Evolutionary conservation across 2,888 invertebrate species (phyloP), one percentile per base, ranked within the genome.

Genomic region (Dicranocentrus wangi): DNA sequence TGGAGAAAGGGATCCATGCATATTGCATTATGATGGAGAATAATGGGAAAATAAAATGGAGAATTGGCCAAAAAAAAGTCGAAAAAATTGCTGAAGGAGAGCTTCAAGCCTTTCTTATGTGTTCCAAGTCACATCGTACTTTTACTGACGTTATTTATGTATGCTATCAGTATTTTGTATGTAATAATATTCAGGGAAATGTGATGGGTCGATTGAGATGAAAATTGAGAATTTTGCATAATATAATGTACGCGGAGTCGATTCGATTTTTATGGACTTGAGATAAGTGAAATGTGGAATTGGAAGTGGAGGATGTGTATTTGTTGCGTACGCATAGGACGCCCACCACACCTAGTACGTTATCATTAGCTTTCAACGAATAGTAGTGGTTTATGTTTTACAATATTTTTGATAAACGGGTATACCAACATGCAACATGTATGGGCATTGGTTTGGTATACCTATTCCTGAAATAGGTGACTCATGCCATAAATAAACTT

Each of bases 161-260:
- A 17, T 51, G n/a, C 51, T 10, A 10, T 3, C 15, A 51, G n/a
- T 51, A 51, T 51, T 51, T n/a, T 47, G 47, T 13, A 39, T 39
- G n/a, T 60, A 32, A 39, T 17, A 39, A 5, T 15, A 8, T 63
- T 5, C 39, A 25, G 17, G 39, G 39, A 15, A 63, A 61, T 32
- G 58, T 19, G 58, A 55, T 72, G 71, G 60, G 19, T 28, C 28
- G 27, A 61, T 72, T 72, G 72, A 61, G 47, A 72, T 51, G 72
- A 63, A 72, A 72, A 72, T 72, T 61, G 72, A 21, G 32, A 61
- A 51, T 72, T 72, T 72, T 61, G 51, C 72, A 71, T 71, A 71
- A 71, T 58, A 21, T 21, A n/a, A 63, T 19, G 58, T 58, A 17
- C 7, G 58, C 13, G 19, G 58, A 58, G 3, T 51, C 51, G n/a